Percentiles rank a stretch among this genome's conserved stretches.
These are phyloP conservation scores for Colostygia pectinataria DNA, from an alignment of 2,888 invertebrate genomes.

Conservation along the genomic window DNA sequence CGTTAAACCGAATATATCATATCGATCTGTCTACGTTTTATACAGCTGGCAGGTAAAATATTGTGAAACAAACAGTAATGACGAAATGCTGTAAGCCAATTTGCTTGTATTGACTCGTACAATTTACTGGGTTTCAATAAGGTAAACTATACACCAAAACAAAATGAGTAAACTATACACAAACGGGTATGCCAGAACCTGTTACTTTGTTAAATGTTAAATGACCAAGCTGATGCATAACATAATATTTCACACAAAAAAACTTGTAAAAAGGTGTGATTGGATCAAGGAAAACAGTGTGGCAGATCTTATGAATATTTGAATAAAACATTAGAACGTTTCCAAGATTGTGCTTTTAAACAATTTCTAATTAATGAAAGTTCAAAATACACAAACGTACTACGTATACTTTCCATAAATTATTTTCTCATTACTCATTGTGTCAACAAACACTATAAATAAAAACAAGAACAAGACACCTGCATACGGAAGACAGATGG, in stretches of 20 bases:
- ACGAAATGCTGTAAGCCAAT: no score
- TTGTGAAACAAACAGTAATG: no score
- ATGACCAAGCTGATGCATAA: constrained; percentile 4
- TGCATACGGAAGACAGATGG: constrained; percentile 21
- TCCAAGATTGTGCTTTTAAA: no score
- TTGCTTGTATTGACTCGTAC: no score
- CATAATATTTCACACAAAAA: neutral
- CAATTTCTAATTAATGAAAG: neutral
- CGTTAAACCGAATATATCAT: constrained; percentile 12
- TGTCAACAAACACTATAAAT: constrained; percentile 2
- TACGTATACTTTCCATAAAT: neutral
- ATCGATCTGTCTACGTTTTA: constrained; percentile 11
- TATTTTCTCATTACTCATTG: constrained; percentile 8
- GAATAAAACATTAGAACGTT: no score
- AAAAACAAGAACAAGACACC: constrained; percentile 13
- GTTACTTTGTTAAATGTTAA: neutral
- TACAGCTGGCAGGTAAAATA: no score
- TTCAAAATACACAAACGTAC: neutral
- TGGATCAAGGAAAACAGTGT: neutral
- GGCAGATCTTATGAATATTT: no score
- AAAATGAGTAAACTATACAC: neutral
- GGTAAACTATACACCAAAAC: constrained; percentile 10
- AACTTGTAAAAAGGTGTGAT: neutral
- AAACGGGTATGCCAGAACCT: constrained; percentile 2
- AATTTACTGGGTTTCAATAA: neutral